A percentile compares a stretch with the other conserved stretches of the same genome.
Conservation (phyloP, 2,888 invertebrate genomes). For the Crossocerus cetratus region DNA sequence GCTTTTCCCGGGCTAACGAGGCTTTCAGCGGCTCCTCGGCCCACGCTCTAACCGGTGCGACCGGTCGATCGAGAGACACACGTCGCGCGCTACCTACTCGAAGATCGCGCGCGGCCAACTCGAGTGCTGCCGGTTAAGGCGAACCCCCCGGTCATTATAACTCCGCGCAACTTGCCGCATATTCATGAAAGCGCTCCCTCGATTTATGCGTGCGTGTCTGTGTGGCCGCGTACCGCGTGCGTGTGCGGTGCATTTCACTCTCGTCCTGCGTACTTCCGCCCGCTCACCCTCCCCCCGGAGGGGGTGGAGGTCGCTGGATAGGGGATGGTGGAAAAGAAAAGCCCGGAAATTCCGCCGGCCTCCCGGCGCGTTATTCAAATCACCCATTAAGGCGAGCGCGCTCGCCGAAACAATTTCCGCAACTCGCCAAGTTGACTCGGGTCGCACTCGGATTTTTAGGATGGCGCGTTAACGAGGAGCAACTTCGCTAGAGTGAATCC, state of each 20-base stretch:
- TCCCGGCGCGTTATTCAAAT: slow-evolving; percentile 20
- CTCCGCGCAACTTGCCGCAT: slow-evolving; percentile 54
- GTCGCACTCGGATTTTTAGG: background rate
- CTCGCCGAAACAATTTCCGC: slow-evolving; percentile 18
- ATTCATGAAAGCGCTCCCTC: slow-evolving; percentile 52
- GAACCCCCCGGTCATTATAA: slow-evolving; percentile 49
- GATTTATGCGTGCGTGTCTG: slow-evolving; percentile 40
- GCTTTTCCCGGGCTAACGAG: too few species aligned
- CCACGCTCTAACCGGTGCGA: too few species aligned
- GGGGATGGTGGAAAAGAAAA: slow-evolving; percentile 18
- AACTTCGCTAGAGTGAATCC: too few species aligned
- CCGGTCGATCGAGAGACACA: too few species aligned
- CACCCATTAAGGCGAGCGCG: slow-evolving; percentile 4
- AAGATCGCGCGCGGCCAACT: too few species aligned
- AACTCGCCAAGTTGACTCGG: slow-evolving; percentile 2
- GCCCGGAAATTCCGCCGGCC: slow-evolving; percentile 10
- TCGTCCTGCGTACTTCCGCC: slow-evolving; percentile 27
- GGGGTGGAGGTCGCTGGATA: too few species aligned
- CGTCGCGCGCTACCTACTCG: too few species aligned
- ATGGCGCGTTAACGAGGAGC: too few species aligned
- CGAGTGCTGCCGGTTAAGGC: background rate
- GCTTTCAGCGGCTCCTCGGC: background rate
- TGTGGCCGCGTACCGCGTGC: too few species aligned
- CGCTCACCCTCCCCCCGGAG: too few species aligned
- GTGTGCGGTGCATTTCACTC: slow-evolving; percentile 53